These are phyloP conservation scores for Erebia palarica DNA, from an alignment of 2,888 invertebrate species.

Conservation along the genomic window DNA sequence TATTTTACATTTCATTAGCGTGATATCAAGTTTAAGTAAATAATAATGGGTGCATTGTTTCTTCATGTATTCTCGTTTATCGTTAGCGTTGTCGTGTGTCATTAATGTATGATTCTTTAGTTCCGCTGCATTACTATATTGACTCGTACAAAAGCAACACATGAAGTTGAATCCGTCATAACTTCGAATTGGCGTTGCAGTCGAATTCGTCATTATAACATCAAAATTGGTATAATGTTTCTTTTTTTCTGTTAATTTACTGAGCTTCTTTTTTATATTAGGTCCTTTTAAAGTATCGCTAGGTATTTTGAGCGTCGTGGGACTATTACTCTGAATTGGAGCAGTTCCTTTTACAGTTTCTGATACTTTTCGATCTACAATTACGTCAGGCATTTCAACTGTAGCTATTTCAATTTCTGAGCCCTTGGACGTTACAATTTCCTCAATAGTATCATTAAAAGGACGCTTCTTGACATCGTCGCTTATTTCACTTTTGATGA, in stretches of 20 bases:
- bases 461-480: neutral
- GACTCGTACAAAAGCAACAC: constrained; percentile 14
- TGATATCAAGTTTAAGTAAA: constrained; percentile 10
- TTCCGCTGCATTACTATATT: neutral
- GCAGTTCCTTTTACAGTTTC: neutral
- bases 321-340: neutral
- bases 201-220: neutral
- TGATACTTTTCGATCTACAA: neutral
- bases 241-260: neutral
- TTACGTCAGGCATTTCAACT: neutral
- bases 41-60: neutral
- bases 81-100: neutral
- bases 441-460: too few species aligned
- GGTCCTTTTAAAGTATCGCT: neutral
- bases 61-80: constrained; percentile 1
- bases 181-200: constrained; percentile 9
- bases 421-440: too few species aligned
- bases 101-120: constrained; percentile 3
- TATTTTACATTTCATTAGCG: constrained; percentile 6
- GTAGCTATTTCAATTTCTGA: neutral
- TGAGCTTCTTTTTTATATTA: neutral
- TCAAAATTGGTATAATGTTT: constrained; percentile 4
- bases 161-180: neutral
- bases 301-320: neutral
- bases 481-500: constrained; percentile 15